Base-by-base conservation (phyloP, 2,113 vertebrate genomes). In the Ia io region DNA sequence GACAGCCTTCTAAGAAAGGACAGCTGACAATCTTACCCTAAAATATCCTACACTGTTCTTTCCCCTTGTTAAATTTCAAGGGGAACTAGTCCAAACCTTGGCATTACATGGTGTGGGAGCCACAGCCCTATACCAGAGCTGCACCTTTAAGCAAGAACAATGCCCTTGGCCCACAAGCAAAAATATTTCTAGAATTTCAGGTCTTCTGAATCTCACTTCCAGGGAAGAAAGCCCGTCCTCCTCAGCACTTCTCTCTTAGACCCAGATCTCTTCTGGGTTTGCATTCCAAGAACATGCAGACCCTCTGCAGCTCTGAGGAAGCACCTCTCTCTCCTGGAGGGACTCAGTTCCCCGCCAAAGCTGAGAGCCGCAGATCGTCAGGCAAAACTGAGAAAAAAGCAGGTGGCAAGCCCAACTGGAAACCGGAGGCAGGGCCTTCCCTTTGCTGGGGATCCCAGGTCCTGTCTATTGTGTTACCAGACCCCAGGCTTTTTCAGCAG, bases 1-100 rank as follows among this genome's bases (percentile, higher is more conserved):
- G 74, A 84, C 42, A 95, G 87, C 49, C 89, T 95, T 95, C 94
- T 95, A 97, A 94, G 96, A 96, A 96, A 95, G 83, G 93, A 85
- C 23, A 83, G 35, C 90, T 82, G 85, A 87, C 85, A 88, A 88
- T 6, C 51, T 88, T 70, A 74, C 69, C 56, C 86, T 86, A 63
- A 95, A 96, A 91, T 74, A 97, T 73, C 61, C 71, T 49, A 8
- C 20, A 67, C 37, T 84, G 47, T 12, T n/a, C 23, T 32, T 17
- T 22, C 18, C 37, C 35, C 14, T 51, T 37, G 11, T n/a, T 80
- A 88, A 61, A 93, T 93, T 93, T 96, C 53, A 69, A 88, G 49
- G 51, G 51, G 77, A 84, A 92, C 69, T 78, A 70, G 49, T 49
- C 59, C 61, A 94, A 85, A 86, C 61, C 53, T 91, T 96, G 85